phyloP scores from a whole-genome alignment of 2,113 vertebrate species.

The Eubucco bourcierii region DNA sequence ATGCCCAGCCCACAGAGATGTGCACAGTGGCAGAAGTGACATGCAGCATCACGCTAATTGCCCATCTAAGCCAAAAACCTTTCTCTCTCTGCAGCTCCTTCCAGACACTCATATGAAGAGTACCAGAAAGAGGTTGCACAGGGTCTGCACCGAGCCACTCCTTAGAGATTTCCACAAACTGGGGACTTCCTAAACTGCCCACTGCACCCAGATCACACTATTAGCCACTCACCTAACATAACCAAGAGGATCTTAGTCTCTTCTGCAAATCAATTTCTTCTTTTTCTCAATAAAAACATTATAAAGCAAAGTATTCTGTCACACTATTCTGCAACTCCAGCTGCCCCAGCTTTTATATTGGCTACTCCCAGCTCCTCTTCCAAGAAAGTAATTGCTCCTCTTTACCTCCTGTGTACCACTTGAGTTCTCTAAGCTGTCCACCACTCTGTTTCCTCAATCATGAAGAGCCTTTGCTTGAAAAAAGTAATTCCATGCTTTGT shows the following conservation, averaged over 20 bases:
- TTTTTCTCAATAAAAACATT: not conserved
- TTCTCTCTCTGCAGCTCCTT: not conserved
- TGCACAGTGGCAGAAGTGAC: not conserved
- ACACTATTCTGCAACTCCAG: not conserved
- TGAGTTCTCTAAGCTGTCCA: not conserved
- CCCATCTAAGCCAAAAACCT: not conserved
- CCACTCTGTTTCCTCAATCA: not conserved
- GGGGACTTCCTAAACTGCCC: not conserved
- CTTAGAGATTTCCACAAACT: not conserved
- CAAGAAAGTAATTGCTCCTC: not conserved
- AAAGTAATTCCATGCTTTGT: not conserved
- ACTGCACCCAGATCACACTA: not conserved
- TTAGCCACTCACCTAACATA: accelerated
- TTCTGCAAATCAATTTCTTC: not conserved
- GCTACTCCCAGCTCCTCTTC: not conserved
- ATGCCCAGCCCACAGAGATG: not conserved
- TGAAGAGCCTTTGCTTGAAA: not conserved
- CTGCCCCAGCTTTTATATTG: not conserved
- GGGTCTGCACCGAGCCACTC: not conserved
- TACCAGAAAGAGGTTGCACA: not conserved
- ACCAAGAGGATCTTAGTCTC: not conserved
- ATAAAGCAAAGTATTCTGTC: not conserved
- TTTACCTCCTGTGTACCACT: not conserved
- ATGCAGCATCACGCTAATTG: accelerated
- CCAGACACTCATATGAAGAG: not conserved